phyloP scores from a whole-genome alignment of 2,888 invertebrate species.

The Ypsolopha sequella region DNA sequence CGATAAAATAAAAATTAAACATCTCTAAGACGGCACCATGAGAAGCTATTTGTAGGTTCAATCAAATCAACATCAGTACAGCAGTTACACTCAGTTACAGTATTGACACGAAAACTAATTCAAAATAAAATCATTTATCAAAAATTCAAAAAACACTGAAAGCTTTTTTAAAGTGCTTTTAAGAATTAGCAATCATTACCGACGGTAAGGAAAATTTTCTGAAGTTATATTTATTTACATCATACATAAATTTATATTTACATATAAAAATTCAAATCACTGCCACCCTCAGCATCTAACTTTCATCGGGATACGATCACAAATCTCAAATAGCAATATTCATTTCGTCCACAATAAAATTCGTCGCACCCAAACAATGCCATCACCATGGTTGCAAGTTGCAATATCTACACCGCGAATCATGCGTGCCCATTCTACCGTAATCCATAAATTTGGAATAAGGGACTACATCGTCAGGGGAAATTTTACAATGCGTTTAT shows the following conservation, averaged over 20 bases:
- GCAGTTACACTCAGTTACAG: slow-evolving; percentile 48
- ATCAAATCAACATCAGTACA: slow-evolving; percentile 56
- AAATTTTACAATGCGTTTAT: slow-evolving; percentile 44
- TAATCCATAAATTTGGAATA: slow-evolving; percentile 9
- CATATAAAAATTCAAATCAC: no score
- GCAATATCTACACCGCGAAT: neutral
- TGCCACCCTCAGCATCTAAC: no score
- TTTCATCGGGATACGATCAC: slow-evolving; percentile 14
- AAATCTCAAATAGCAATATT: slow-evolving; percentile 7
- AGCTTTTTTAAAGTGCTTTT: no score
- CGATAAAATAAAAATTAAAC: no score
- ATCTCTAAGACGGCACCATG: slow-evolving; percentile 22
- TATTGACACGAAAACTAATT: slow-evolving; percentile 37
- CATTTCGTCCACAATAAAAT: slow-evolving; percentile 39
- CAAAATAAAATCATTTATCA: slow-evolving; percentile 10
- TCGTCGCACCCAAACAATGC: slow-evolving; percentile 44
- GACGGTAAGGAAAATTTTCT: no score
- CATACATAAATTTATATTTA: no score
- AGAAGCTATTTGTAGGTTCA: slow-evolving; percentile 64
- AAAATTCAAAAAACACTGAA: no score
- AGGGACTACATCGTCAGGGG: slow-evolving; percentile 22
- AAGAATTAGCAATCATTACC: no score
- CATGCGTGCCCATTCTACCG: slow-evolving; percentile 24
- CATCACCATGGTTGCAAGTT: slow-evolving; percentile 30
- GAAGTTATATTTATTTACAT: no score